These are phyloP conservation scores for Selene dorsalis DNA, from an alignment of 2,797 vertebrate genomes.

Conservation along the genomic window DNA sequence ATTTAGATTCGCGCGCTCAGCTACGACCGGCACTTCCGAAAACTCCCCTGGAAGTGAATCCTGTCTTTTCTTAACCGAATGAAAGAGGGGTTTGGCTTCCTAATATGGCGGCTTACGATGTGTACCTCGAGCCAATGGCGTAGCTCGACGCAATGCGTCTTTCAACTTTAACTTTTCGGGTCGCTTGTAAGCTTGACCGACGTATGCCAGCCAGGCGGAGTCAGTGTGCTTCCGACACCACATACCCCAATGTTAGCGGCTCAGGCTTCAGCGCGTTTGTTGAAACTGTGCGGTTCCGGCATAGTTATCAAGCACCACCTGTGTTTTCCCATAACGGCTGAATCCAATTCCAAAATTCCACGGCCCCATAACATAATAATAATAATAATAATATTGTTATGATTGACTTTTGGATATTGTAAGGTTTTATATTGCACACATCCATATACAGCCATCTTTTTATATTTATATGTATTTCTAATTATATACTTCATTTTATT, in stretches of 20 bases:
- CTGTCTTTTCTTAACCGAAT: conserved; percentile 33
- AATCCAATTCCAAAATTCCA: not conserved
- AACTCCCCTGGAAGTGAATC: not conserved
- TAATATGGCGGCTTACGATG: conserved; percentile 74
- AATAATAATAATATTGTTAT: not conserved
- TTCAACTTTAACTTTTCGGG: conserved; percentile 40
- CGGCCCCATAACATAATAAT: not conserved
- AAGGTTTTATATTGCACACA: no score
- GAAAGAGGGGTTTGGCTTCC: conserved; percentile 65
- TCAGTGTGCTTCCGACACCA: not conserved
- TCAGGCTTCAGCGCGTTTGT: no score
- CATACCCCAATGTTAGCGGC: fast-evolving
- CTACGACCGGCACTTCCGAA: not conserved
- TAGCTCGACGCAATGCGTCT: conserved; percentile 46
- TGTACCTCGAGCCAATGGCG: conserved; percentile 51
- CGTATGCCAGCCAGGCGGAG: conserved; percentile 22
- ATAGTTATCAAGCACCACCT: not conserved
- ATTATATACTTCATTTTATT: not conserved
- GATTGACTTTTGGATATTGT: no score
- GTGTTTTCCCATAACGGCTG: not conserved
- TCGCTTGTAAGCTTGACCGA: fast-evolving
- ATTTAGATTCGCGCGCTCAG: not conserved
- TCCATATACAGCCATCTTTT: no score
- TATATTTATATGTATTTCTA: no score
- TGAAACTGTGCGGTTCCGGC: not conserved